Percentiles rank a stretch among this genome's conserved stretches.
phyloP scores from a whole-genome alignment of 2,797 vertebrate species.

The Amazona ochrocephala region DNA sequence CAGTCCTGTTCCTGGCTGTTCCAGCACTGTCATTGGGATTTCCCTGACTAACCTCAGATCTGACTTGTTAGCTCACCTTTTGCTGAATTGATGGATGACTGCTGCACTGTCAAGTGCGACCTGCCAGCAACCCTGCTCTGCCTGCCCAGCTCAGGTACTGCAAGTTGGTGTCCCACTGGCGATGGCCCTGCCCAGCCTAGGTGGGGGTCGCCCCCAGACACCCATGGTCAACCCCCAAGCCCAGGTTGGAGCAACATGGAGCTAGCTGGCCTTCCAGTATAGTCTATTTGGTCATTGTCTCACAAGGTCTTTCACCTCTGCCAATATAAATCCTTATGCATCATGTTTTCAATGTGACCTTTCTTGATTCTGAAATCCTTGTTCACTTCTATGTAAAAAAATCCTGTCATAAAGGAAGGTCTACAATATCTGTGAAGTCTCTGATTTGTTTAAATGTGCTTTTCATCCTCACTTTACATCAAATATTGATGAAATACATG shows the following conservation, averaged over 20 bases:
- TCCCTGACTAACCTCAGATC: neutral
- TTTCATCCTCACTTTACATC: neutral
- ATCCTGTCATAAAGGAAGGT: neutral
- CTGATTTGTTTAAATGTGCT: neutral
- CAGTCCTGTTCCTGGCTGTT: neutral
- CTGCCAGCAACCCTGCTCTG: neutral
- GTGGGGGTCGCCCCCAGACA: rapidly evolving
- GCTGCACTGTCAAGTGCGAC: neutral
- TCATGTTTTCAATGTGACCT: neutral
- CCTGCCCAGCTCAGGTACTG: neutral
- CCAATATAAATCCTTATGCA: neutral
- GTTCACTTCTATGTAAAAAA: neutral
- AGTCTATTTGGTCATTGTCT: neutral
- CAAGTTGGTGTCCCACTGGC: neutral
- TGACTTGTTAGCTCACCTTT: neutral
- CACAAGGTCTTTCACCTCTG: neutral
- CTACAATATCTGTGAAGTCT: neutral
- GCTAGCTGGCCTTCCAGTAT: neutral
- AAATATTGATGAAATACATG: neutral
- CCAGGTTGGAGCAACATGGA: neutral
- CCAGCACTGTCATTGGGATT: neutral
- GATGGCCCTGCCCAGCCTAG: neutral
- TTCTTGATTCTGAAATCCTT: neutral
- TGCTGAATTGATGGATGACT: neutral
- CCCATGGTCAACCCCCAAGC: neutral